Conservation (phyloP, 1,140 invertebrate species). For the Sarcophaga peregrina region DNA sequence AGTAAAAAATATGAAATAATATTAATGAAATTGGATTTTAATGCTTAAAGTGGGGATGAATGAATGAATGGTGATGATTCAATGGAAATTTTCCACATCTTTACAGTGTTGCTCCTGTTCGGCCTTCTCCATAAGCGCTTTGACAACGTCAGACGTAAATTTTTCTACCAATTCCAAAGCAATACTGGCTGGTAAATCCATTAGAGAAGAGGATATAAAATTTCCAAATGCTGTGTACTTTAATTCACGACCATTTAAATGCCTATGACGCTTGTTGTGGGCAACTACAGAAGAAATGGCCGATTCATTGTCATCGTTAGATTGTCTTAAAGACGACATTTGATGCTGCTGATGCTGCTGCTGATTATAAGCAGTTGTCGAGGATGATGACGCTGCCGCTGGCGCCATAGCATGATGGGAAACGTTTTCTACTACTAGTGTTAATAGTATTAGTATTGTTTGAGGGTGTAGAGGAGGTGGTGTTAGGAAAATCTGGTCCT, state of each 20-base stretch:
- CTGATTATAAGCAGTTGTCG: neutral
- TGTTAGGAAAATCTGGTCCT: conserved; percentile 8
- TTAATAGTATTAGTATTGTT: neutral
- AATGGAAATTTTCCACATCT: neutral
- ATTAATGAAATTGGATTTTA: neutral
- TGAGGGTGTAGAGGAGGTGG: neutral
- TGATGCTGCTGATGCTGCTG: neutral
- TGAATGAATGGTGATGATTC: no score
- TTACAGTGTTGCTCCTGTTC: conserved; percentile 12
- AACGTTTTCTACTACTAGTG: no score
- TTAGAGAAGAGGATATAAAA: conserved; percentile 58
- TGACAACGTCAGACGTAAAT: conserved; percentile 62
- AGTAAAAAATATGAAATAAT: no score
- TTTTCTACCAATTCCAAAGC: conserved; percentile 60
- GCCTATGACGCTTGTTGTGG: neutral
- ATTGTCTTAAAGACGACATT: neutral
- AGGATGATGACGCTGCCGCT: neutral
- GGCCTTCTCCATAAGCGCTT: conserved; percentile 46
- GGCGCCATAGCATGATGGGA: neutral
- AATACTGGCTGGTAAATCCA: conserved; percentile 54
- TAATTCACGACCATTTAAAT: conserved; percentile 41
- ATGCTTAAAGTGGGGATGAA: neutral
- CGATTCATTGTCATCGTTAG: neutral
- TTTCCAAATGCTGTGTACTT: conserved; percentile 64
- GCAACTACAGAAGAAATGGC: no score